Conservation (phyloP, 2,888 invertebrate genomes). For the Galeruca laticollis region DNA sequence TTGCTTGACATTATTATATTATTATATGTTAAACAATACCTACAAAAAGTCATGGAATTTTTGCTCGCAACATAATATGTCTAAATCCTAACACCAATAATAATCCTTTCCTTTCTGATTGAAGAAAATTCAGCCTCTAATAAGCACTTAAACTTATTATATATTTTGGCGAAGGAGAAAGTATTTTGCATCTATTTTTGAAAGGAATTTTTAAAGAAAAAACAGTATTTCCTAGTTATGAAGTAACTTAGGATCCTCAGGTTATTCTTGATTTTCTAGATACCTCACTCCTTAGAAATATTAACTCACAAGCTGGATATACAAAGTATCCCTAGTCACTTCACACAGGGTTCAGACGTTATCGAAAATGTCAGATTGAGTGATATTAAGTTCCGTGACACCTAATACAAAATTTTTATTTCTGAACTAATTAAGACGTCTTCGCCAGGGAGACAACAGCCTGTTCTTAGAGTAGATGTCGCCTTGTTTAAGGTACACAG, state of each 20-base stretch:
- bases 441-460: too few relatives aligned
- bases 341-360: neutral
- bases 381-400: neutral
- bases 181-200: neutral
- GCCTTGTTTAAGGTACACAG: too few relatives aligned
- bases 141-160: too few relatives aligned
- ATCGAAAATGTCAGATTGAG: neutral
- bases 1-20: too few relatives aligned
- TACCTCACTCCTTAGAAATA: neutral
- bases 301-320: neutral
- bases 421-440: too few relatives aligned
- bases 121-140: too few relatives aligned
- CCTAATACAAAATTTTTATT: neutral
- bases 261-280: neutral
- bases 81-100: neutral
- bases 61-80: neutral
- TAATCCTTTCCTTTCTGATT: too few relatives aligned
- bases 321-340: too few relatives aligned
- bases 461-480: too few relatives aligned
- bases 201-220: neutral
- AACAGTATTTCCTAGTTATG: neutral
- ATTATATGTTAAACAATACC: too few relatives aligned
- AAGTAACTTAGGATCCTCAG: too few relatives aligned
- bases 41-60: conserved; percentile 13
- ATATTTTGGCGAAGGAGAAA: too few relatives aligned